Evolutionary conservation across 2,888 invertebrate genomes (phyloP).

Genomic region (Smittia sp.): DNA sequence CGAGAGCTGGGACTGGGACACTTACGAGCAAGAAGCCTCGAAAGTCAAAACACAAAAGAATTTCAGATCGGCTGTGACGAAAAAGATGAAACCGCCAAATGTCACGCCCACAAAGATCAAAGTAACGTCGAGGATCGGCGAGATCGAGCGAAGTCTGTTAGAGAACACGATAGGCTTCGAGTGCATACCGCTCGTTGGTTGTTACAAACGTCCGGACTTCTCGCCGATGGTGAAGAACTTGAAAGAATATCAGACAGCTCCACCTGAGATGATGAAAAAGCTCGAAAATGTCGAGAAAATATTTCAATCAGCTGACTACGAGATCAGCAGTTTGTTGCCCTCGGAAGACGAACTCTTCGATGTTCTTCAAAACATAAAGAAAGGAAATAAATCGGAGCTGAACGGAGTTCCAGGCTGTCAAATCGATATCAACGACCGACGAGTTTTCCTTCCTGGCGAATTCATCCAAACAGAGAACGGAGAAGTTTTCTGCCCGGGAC

Average conservation of each 20-base stretch:
- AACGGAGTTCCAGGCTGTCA: conserved; percentile 64
- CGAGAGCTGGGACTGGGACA: conserved; percentile 64
- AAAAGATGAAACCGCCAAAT: conserved; percentile 53
- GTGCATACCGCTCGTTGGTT: conserved; percentile 61
- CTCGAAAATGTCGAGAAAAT: conserved; percentile 63
- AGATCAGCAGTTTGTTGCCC: conserved; percentile 61
- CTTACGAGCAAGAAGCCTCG: conserved; percentile 60
- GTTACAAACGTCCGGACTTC: conserved; percentile 47
- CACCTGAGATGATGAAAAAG: conserved; percentile 57
- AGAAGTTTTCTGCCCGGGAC: conserved; percentile 71
- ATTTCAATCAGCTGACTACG: conserved; percentile 55
- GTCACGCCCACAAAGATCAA: conserved; percentile 52
- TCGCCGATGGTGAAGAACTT: conserved; percentile 58
- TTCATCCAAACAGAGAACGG: conserved; percentile 68
- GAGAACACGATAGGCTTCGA: conserved; percentile 60
- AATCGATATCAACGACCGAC: conserved; percentile 64
- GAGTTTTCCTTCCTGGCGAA: conserved; percentile 67
- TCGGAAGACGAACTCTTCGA: conserved; percentile 63
- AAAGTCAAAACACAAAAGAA: conserved; percentile 52
- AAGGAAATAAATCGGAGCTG: conserved; percentile 59
- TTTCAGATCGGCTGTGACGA: conserved; percentile 55
- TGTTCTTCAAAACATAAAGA: conserved; percentile 61
- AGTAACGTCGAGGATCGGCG: conserved; percentile 53
- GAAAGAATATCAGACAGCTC: conserved; percentile 46
- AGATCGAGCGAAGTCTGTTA: conserved; percentile 56